A percentile compares a stretch with the other conserved stretches of the same genome.
Conservation (phyloP, 2,113 vertebrate genomes). For the Bufo gargarizans region DNA sequence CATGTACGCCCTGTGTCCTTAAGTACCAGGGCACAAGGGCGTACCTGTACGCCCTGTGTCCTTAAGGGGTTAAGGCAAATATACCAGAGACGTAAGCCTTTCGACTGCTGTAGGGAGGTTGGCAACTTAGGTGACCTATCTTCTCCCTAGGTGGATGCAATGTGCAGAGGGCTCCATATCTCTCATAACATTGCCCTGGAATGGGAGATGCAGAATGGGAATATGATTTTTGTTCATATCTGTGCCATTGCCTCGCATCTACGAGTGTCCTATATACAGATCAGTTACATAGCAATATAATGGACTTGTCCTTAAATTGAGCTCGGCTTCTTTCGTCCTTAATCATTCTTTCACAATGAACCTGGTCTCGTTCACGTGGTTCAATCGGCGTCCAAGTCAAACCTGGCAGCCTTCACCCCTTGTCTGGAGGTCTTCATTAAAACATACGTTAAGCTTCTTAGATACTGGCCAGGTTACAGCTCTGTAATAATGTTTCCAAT, state of each 20-base stretch:
- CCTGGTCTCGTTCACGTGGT: conserved; percentile 48
- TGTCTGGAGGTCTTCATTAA: conserved; percentile 59
- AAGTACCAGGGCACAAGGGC: no score
- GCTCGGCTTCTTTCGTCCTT: neutral
- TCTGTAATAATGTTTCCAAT: conserved; percentile 58
- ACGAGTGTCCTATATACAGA: neutral
- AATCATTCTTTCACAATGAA: conserved; percentile 43
- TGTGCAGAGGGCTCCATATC: no score
- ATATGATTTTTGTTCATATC: neutral
- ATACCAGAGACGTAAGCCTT: no score
- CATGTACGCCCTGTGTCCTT: no score
- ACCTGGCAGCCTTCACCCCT: conserved; percentile 45
- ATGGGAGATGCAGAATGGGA: neutral
- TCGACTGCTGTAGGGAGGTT: no score
- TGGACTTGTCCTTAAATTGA: conserved; percentile 6
- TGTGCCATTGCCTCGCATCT: neutral
- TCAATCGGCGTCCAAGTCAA: conserved; percentile 30
- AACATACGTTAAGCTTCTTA: conserved; percentile 59
- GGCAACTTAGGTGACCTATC: neutral
- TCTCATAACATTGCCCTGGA: no score
- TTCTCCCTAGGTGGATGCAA: neutral
- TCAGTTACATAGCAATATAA: neutral
- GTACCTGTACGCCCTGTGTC: no score
- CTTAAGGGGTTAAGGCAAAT: no score
- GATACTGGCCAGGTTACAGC: conserved; percentile 59